Base-by-base conservation (phyloP, 2,888 invertebrate species). In the Nomada lathburiana region DNA sequence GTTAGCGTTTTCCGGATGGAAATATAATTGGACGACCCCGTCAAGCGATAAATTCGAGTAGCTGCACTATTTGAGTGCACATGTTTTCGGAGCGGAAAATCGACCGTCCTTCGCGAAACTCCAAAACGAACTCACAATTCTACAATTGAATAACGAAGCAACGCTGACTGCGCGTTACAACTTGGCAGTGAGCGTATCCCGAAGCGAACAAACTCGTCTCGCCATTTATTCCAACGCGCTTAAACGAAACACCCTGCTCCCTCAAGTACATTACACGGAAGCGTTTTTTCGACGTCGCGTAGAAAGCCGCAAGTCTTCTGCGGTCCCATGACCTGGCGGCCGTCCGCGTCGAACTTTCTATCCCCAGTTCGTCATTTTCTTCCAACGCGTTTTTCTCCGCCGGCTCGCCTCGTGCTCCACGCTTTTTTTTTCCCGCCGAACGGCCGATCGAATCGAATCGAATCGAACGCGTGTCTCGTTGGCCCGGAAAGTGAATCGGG, bases 221-320 rank as follows among this genome's bases (percentile, higher is more conserved):
- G 16, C 36, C 9, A 0, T 53, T 47, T 47, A 47, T 47, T 4
- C 47, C 13, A 47, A 57, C 11, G 11, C 57, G 11, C 4, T 16
- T 13, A 29, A 59, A 29, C 16, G 29, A 18, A 59, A 29, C 29
- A 3, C 29, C 16, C 18, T 18, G 59, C 18, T n/a, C 42, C 11
- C 60, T 11, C 9, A 10, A 60, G 65, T 18, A 36, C 52, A 20
- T n/a, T n/a, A 53, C 29, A 13, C 52, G 65, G 52, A 53, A 65
- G n/a, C 52, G 16, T 26, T 62, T 50, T 50, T 36, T 59, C 29
- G 3, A 0, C 4, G 16, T 60, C 26, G 36, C 26, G 20, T 67
- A 81, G 81, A 81, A 83, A 74, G 76, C 76, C 26, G 47, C 44
- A 62, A 68, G 64, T 53, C 70, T 55, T 64, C 13, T 62, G 18